phyloP scores from a whole-genome alignment of 2,113 vertebrate genomes.

The Acanthisitta chloris region DNA sequence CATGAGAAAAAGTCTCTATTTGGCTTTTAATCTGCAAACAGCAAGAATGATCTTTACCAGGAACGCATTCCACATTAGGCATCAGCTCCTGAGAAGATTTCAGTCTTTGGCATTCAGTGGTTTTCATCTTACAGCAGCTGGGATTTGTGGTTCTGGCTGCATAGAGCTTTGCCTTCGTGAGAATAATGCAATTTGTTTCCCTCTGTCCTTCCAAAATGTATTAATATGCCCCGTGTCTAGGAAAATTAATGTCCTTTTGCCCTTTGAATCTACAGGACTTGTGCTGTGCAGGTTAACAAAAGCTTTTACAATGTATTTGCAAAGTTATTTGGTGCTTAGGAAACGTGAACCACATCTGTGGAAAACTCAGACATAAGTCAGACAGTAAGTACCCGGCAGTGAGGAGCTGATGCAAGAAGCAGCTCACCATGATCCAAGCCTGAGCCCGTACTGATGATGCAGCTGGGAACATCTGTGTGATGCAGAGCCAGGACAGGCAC shows the following conservation, averaged over 20 bases:
- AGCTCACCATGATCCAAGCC: rapidly evolving
- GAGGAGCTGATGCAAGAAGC: not conserved
- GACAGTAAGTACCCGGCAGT: rapidly evolving
- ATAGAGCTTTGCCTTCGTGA: not conserved
- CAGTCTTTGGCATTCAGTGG: not conserved
- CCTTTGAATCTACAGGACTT: not conserved
- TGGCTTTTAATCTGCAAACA: not conserved
- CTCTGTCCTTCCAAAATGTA: not conserved
- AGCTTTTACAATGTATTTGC: not conserved
- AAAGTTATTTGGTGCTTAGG: not conserved
- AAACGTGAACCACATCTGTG: not conserved
- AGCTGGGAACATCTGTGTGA: rapidly evolving
- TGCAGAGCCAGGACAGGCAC: not conserved
- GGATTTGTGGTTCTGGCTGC: not conserved
- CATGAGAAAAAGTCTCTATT: not conserved
- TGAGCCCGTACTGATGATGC: rapidly evolving
- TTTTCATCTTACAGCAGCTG: not conserved
- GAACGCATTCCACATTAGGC: rapidly evolving
- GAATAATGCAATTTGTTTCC: not conserved
- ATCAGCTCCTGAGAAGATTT: not conserved
- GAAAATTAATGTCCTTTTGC: rapidly evolving
- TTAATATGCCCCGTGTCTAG: not conserved
- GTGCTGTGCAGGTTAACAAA: not conserved
- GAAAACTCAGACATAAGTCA: not conserved
- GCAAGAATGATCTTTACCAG: not conserved